Evolutionary conservation across 2,888 invertebrate genomes (phyloP).

Genomic region (Syrista parreyssii): DNA sequence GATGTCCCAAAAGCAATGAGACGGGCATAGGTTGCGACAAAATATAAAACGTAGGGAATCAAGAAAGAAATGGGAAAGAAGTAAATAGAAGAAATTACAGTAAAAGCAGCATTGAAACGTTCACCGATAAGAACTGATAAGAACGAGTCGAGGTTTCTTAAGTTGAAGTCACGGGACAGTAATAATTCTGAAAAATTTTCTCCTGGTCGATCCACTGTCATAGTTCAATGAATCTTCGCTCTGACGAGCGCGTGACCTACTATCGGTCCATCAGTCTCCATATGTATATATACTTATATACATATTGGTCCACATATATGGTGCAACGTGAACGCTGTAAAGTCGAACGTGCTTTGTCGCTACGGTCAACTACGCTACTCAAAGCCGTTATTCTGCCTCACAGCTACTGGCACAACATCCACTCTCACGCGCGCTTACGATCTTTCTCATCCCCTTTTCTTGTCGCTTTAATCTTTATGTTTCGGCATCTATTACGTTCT

Average conservation of each 20-base stretch:
- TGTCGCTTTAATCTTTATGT: not conserved
- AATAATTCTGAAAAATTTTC: conserved; percentile 1
- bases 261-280: conserved; percentile 1
- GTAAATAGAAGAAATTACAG: not conserved
- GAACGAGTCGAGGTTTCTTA: not conserved
- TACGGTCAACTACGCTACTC: not conserved
- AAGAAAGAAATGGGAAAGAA: not conserved
- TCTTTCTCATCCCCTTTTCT: not conserved
- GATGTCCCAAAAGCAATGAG: not conserved
- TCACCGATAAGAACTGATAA: not conserved
- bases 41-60: not conserved
- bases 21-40: not conserved
- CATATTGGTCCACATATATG: not conserved
- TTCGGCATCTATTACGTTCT: not conserved
- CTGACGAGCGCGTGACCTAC: not conserved
- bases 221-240: conserved; percentile 1
- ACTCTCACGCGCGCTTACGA: not conserved
- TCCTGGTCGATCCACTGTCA: not conserved
- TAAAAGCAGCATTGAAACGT: not conserved
- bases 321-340: not conserved
- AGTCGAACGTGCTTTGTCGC: conserved; percentile 1
- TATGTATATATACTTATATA: not conserved
- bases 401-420: not conserved
- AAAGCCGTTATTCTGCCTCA: conserved; percentile 6
- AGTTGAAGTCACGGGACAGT: not conserved